Percentiles rank a stretch among this genome's conserved stretches.
Evolutionary conservation across 2,888 invertebrate genomes (phyloP).

Genomic region (Artemia sinica): DNA sequence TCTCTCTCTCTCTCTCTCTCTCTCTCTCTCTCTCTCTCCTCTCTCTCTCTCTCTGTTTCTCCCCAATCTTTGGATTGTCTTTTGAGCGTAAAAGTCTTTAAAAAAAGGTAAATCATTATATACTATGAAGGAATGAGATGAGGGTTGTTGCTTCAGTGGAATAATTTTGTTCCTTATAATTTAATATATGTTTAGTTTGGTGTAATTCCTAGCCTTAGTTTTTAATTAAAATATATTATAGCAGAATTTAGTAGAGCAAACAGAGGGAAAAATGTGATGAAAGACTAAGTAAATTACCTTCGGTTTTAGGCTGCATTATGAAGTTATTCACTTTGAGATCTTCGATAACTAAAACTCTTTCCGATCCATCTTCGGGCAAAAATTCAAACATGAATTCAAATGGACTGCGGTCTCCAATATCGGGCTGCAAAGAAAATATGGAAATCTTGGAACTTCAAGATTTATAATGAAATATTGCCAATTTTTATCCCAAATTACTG

Average conservation of each 20-base stretch:
- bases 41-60: no score
- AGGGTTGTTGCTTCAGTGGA: no score
- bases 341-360: not conserved
- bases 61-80: no score
- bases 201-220: not conserved
- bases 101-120: no score
- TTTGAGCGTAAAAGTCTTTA: no score
- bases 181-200: not conserved
- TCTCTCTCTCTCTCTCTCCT: no score
- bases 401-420: slow-evolving; percentile 1
- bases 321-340: not conserved
- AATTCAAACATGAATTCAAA: slow-evolving; percentile 7
- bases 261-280: not conserved
- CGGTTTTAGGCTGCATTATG: not conserved
- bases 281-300: not conserved
- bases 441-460: not conserved
- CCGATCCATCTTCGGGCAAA: not conserved
- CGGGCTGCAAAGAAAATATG: not conserved
- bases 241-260: not conserved
- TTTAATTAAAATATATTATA: not conserved
- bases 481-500: no score
- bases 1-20: no score
- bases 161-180: no score
- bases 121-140: no score
- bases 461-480: no score